A percentile compares a stretch with the other conserved stretches of the same genome.
Conservation (phyloP, 2,113 vertebrate species). For the Dicaeum eximium region DNA sequence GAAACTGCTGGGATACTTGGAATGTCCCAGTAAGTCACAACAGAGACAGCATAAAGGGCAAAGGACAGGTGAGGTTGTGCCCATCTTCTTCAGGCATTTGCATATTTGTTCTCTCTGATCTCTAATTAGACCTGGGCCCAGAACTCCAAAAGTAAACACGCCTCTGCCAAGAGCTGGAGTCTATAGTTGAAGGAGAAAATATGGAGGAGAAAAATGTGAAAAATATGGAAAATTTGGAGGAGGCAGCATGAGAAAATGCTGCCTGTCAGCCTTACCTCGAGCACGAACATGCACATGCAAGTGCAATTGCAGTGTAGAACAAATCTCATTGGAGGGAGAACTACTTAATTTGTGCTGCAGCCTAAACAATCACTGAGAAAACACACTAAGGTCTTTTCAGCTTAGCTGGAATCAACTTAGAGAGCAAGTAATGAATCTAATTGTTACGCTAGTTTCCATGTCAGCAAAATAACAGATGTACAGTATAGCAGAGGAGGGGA, state of each 20-base stretch:
- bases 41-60: not conserved
- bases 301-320: not conserved
- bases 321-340: not conserved
- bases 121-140: not conserved
- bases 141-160: not conserved
- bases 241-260: not conserved
- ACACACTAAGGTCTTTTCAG: conserved; percentile 37
- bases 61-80: conserved; percentile 20
- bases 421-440: conserved; percentile 65
- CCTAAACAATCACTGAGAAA: not conserved
- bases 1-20: not conserved
- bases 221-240: no score
- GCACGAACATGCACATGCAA: not conserved
- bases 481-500: conserved; percentile 32
- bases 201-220: no score
- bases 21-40: not conserved
- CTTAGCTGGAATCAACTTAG: conserved; percentile 47
- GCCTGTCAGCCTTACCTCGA: not conserved
- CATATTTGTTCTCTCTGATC: not conserved
- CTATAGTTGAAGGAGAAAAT: not conserved
- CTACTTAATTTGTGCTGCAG: conserved; percentile 29
- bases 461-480: conserved; percentile 78
- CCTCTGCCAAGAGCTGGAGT: not conserved
- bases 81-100: not conserved
- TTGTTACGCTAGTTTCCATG: conserved; percentile 67